Conservation (phyloP, 2,888 invertebrate genomes). For the Capitulum mitella region DNA sequence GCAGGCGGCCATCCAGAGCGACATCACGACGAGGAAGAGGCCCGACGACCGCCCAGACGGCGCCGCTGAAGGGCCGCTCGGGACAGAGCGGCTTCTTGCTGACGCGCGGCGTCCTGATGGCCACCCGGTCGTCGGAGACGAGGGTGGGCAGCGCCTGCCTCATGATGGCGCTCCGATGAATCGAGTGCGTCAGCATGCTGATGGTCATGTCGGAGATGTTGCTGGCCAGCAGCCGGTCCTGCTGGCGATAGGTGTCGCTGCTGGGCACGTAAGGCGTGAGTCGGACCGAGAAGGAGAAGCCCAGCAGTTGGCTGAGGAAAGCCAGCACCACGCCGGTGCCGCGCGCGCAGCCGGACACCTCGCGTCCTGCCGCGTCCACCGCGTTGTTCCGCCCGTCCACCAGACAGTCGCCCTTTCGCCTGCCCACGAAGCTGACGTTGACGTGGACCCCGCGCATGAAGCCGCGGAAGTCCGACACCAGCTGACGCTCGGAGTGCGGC, state of each 20-base stretch:
- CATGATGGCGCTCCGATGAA: background rate
- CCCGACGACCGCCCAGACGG: background rate
- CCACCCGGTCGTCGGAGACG: background rate
- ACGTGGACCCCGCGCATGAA: background rate
- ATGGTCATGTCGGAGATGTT: background rate
- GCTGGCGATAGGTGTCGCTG: background rate
- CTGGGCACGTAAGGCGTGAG: background rate
- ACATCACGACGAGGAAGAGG: background rate
- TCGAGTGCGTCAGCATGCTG: background rate
- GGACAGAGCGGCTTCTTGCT: background rate
- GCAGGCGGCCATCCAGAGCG: background rate
- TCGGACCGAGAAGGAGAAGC: background rate
- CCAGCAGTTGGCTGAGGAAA: background rate
- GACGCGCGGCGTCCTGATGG: background rate
- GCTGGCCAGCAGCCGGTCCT: background rate
- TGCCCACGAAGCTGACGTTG: background rate
- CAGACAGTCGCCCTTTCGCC: background rate
- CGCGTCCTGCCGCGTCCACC: background rate
- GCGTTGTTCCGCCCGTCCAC: background rate
- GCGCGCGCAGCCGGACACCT: background rate
- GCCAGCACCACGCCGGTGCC: background rate
- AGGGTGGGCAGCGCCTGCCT: background rate
- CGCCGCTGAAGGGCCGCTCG: background rate
- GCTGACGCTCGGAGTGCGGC: background rate
- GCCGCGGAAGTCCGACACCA: background rate